Conservation (phyloP, 2,113 vertebrate genomes). For the Chrysemys picta region DNA sequence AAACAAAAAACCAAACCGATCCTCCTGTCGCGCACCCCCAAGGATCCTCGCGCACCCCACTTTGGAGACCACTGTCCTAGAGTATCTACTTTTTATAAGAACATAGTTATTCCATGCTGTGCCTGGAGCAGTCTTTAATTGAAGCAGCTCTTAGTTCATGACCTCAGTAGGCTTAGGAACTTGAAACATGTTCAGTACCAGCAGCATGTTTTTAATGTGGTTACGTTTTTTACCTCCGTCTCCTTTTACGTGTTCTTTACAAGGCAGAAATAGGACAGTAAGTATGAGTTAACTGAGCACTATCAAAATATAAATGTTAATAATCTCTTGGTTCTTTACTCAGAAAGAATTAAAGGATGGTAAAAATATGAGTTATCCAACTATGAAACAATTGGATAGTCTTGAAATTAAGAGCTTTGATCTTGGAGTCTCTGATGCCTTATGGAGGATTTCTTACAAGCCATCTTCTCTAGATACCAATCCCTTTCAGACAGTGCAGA, state of each 20-base stretch:
- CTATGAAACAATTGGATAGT: neutral
- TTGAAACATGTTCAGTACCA: neutral
- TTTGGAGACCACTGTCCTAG: neutral
- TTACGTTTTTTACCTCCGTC: neutral
- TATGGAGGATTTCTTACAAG: neutral
- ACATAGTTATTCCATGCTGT: neutral
- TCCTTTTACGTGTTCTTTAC: neutral
- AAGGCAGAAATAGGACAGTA: neutral
- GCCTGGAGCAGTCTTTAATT: conserved; percentile 9
- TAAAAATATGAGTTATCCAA: fast-evolving
- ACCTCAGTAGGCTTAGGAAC: neutral
- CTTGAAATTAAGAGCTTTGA: neutral
- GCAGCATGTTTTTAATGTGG: conserved; percentile 23
- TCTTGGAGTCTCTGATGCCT: fast-evolving
- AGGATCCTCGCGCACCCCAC: too few species aligned
- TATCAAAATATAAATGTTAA: neutral
- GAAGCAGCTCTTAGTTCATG: neutral
- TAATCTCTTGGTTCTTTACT: neutral
- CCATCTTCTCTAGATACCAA: neutral
- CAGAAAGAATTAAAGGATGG: neutral
- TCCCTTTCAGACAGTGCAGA: neutral
- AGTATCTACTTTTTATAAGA: neutral
- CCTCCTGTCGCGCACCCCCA: too few species aligned
- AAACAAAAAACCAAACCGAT: too few species aligned
- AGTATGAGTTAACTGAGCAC: neutral